These are phyloP conservation scores for Psittacula echo DNA, from an alignment of 2,797 vertebrate genomes.

Conservation along the genomic window DNA sequence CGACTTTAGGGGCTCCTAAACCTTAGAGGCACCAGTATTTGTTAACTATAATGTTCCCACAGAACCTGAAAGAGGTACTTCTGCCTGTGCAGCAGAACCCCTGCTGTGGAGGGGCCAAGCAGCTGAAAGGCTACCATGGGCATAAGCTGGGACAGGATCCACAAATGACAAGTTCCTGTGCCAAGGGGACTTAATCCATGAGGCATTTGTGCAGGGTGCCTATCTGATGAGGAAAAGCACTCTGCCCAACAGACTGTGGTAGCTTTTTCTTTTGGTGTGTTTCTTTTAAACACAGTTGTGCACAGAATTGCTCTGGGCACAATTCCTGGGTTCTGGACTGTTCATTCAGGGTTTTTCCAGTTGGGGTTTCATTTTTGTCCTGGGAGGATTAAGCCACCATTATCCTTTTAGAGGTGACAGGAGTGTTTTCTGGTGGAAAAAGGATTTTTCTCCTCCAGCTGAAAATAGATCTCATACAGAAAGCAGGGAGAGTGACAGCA, in stretches of 20 bases:
- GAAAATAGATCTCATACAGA: background rate
- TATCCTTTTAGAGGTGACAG: background rate
- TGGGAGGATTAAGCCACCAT: background rate
- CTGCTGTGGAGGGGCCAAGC: background rate
- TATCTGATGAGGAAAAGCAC: background rate
- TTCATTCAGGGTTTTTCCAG: background rate
- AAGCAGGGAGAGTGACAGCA: background rate
- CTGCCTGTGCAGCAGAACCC: background rate
- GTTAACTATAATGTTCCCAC: background rate
- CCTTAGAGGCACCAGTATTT: background rate
- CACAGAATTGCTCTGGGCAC: background rate
- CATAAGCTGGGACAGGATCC: background rate
- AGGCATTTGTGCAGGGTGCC: background rate
- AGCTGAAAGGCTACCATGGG: background rate
- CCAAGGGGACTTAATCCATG: background rate
- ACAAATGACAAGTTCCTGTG: background rate
- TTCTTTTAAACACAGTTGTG: background rate
- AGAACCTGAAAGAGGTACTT: background rate
- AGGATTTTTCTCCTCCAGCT: background rate
- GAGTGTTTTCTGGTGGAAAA: background rate
- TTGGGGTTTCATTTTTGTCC: background rate
- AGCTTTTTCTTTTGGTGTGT: background rate
- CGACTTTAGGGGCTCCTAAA: background rate
- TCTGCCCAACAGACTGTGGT: fast-evolving
- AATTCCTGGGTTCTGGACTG: background rate